phyloP scores from a whole-genome alignment of 2,888 invertebrate genomes.

The Penaeus monodon region DNA sequence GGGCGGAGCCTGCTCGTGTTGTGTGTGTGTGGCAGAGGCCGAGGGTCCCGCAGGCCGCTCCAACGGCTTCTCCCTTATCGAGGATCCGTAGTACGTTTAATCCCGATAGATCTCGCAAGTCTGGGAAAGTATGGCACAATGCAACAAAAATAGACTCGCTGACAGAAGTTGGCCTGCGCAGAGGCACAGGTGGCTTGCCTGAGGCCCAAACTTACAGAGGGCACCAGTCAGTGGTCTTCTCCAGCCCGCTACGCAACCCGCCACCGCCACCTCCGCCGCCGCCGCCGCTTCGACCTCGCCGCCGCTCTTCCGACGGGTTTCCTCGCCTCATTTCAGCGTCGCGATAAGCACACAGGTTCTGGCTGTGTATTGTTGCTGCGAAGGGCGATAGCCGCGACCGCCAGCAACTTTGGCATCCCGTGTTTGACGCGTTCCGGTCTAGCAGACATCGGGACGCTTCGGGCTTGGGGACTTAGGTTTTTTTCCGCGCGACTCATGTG shows the following conservation, averaged over 20 bases:
- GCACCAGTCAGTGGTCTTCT: constrained; percentile 25
- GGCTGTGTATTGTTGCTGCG: neutral
- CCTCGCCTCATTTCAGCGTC: neutral
- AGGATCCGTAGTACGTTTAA: constrained; percentile 1
- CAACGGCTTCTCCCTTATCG: too few relatives aligned
- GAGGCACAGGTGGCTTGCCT: constrained; percentile 28
- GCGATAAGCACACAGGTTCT: neutral
- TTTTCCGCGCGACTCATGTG: neutral
- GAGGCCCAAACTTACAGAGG: constrained; percentile 20
- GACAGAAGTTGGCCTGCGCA: constrained; percentile 29
- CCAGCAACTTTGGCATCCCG: too few relatives aligned
- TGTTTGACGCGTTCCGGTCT: too few relatives aligned
- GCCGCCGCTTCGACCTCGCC: neutral
- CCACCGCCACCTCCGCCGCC: constrained; percentile 18
- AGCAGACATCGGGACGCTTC: too few relatives aligned
- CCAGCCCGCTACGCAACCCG: constrained; percentile 1
- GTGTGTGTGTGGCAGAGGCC: too few relatives aligned
- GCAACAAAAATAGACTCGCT: constrained; percentile 26
- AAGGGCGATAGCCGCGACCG: too few relatives aligned
- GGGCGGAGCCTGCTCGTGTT: too few relatives aligned
- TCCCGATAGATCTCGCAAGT: constrained; percentile 11
- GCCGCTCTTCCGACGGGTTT: neutral
- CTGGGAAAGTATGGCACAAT: constrained; percentile 18
- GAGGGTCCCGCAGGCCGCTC: too few relatives aligned
- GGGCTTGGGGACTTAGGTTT: neutral